Evolutionary conservation across 30 jellyfish, hydroid and myxozoan genomes (phyloP).

Genomic region (Turritopsis rubra): DNA sequence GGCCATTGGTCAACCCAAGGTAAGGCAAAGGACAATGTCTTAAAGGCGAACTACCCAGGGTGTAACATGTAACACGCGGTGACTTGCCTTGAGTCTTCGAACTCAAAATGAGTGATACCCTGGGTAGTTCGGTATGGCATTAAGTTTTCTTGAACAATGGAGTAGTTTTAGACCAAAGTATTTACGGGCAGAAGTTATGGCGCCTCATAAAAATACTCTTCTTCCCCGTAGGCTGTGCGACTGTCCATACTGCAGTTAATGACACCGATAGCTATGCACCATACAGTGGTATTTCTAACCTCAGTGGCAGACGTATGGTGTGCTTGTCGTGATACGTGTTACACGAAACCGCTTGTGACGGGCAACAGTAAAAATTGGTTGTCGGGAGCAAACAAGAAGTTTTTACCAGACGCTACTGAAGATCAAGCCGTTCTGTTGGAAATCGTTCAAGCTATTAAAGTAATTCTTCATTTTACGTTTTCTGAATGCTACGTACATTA

Average conservation of each 20-base stretch:
- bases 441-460: slow-evolving; percentile 72
- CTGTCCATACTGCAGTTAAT: slow-evolving; percentile 78
- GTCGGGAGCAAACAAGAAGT: slow-evolving; percentile 40
- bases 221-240: slow-evolving; percentile 54
- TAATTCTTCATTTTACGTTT: slow-evolving; percentile 14
- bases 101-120: too few relatives aligned
- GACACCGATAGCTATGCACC: slow-evolving; percentile 93
- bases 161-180: too few relatives aligned
- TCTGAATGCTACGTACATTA: not conserved
- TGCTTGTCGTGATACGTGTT: slow-evolving; percentile 4
- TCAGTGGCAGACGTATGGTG: slow-evolving; percentile 95
- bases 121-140: too few relatives aligned
- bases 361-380: slow-evolving; percentile 68
- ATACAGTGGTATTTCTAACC: slow-evolving; percentile 81
- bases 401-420: slow-evolving; percentile 40
- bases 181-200: too few relatives aligned
- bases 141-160: too few relatives aligned
- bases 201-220: too few relatives aligned
- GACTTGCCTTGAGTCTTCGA: too few relatives aligned
- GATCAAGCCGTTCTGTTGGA: slow-evolving; percentile 63
- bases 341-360: slow-evolving; percentile 18
- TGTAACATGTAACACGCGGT: too few relatives aligned
- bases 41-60: too few relatives aligned
- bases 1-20: slow-evolving; percentile 77
- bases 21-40: not conserved